A percentile compares a stretch with the other conserved stretches of the same genome.
Conservation (phyloP, 2,113 vertebrate species). For the Vicugna pacos region DNA sequence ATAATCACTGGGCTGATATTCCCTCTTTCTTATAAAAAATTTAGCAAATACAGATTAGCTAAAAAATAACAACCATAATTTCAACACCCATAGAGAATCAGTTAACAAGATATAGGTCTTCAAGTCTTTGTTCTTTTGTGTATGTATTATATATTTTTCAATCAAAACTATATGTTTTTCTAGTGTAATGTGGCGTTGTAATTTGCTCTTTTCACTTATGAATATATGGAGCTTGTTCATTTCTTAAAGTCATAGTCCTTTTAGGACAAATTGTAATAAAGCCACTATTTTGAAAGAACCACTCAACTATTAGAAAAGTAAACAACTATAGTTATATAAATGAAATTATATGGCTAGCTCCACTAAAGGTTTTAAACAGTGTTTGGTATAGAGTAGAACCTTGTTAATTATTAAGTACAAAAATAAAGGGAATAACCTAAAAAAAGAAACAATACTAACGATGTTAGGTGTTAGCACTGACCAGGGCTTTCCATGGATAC, state of each 20-base stretch:
- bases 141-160: not conserved
- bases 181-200: not conserved
- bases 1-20: not conserved
- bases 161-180: not conserved
- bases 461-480: not conserved
- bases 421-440: not conserved
- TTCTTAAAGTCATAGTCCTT: slow-evolving; percentile 17
- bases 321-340: not conserved
- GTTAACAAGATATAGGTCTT: not conserved
- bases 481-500: not conserved
- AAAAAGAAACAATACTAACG: not conserved
- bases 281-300: not conserved
- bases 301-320: slow-evolving; percentile 9
- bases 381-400: not conserved
- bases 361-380: not conserved
- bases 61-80: not conserved
- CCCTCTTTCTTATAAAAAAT: not conserved
- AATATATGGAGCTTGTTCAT: not conserved
- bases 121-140: not conserved
- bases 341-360: not conserved
- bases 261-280: slow-evolving; percentile 9
- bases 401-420: slow-evolving; percentile 10
- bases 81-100: not conserved
- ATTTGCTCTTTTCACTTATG: slow-evolving; percentile 2
- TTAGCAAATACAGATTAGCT: not conserved